Evolutionary conservation across 1,140 invertebrate genomes (phyloP), one percentile per base, ranked within the genome.

Genomic region (Leptoteleia sp.): DNA sequence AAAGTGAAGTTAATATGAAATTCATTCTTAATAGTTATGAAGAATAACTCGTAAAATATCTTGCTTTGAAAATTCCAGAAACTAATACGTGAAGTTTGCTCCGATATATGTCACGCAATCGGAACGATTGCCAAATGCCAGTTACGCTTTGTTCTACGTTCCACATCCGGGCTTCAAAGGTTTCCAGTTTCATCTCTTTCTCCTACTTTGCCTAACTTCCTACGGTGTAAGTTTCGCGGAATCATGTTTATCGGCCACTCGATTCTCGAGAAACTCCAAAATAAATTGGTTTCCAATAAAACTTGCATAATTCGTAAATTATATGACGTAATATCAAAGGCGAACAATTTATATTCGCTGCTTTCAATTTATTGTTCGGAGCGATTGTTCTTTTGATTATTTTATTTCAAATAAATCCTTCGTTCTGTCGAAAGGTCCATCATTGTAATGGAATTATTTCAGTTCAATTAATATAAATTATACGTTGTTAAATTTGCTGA

Each of bases 271-370:
- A 27, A 73, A 68, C 62, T 73, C 27, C 13, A 42, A 73, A 68
- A 79, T 73, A 68, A 73, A 79, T 79, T 55, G 76, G 70, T 79
- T 79, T 75, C 65, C 76, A 73, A 79, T 79, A 79, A 73, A 75
- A 73, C 55, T 73, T 64, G 70, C 62, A 68, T 64, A 42, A 55
- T 70, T 59, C 57, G 64, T 75, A 75, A 75, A 75, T 75, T 70
- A 65, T 73, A 70, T 79, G 76, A 33, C 48, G 5, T 70, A 79
- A 73, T 79, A 64, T 70, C 50, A 57, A 64, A 79, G 57, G 65
- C 16, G 57, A 42, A 59, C 65, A 43, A 71, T 68, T 64, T 68
- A 68, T 75, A 64, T 72, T 68, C 33, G 8, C 22, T 42, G 43
- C 37, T 70, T 75, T 61, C 61, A 59, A 72, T 68, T 65, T 67